phyloP scores from a whole-genome alignment of 2,113 vertebrate species.

The Rhinolophus sinicus region DNA sequence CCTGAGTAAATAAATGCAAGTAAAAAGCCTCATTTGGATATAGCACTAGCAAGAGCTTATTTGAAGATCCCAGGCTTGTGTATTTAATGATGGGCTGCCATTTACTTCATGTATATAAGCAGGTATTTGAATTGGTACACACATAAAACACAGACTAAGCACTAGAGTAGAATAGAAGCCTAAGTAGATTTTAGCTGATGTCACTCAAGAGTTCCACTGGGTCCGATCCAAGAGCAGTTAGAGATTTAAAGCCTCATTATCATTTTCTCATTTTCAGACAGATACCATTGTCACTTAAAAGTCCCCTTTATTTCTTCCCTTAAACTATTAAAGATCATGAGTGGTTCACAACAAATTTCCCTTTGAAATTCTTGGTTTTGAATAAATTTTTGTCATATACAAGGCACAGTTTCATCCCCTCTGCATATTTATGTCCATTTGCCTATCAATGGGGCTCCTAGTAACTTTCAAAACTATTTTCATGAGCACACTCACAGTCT shows the following conservation, averaged over 20 bases:
- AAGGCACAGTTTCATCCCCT: neutral
- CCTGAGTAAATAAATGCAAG: neutral
- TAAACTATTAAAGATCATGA: neutral
- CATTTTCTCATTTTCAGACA: neutral
- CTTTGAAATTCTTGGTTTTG: neutral
- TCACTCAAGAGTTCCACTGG: neutral
- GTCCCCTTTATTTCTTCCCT: neutral
- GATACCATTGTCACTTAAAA: neutral
- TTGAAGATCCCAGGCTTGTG: neutral
- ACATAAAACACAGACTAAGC: neutral
- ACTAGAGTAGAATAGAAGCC: neutral
- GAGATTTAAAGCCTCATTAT: neutral
- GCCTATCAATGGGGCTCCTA: neutral
- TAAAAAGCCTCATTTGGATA: neutral
- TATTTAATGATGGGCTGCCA: neutral
- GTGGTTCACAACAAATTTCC: neutral
- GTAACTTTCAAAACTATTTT: conserved; percentile 32
- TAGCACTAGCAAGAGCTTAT: neutral
- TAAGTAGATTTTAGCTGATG: neutral
- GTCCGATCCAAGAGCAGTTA: neutral
- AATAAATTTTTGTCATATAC: neutral
- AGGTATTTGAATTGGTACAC: neutral
- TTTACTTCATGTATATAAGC: neutral
- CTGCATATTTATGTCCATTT: neutral
- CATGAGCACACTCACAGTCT: neutral